Evolutionary conservation across 1,140 invertebrate genomes (phyloP).

Genomic region (Aethina tumida): DNA sequence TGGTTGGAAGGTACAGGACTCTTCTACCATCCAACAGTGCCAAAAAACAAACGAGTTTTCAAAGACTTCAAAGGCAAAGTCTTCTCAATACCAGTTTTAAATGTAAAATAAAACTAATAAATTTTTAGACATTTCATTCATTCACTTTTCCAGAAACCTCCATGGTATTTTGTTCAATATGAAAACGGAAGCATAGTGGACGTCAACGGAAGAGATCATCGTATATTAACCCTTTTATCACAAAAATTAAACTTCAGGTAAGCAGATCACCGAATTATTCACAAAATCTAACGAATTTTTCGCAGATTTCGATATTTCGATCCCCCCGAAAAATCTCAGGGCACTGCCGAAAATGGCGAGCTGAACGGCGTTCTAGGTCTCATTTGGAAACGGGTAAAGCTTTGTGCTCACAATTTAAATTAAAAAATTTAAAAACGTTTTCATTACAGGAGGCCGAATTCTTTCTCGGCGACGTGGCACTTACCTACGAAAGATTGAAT

Average conservation of each 20-base stretch:
- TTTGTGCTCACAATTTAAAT: neutral
- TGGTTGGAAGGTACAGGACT: conserved; percentile 47
- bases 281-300: conserved; percentile 15
- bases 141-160: conserved; percentile 47
- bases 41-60: conserved; percentile 46
- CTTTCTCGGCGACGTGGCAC: conserved; percentile 56
- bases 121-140: too few relatives aligned
- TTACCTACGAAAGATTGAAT: conserved; percentile 54
- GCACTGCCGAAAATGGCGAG: conserved; percentile 49
- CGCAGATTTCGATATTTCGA: conserved; percentile 55
- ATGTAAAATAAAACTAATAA: too few relatives aligned
- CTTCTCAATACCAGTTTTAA: conserved; percentile 55
- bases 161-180: conserved; percentile 60
- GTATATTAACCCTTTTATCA: conserved; percentile 47
- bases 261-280: conserved; percentile 2
- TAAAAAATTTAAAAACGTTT: neutral
- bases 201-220: conserved; percentile 48
- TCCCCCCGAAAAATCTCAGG: conserved; percentile 56
- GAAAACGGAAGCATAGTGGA: conserved; percentile 32
- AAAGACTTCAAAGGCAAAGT: conserved; percentile 49
- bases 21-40: conserved; percentile 50
- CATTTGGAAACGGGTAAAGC: conserved; percentile 50
- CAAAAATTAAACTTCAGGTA: conserved; percentile 56
- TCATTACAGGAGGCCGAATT: conserved; percentile 52
- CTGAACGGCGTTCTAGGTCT: conserved; percentile 59